A percentile compares a stretch with the other conserved stretches of the same genome.
phyloP scores from a whole-genome alignment of 2,797 vertebrate genomes.

The Cossypha dichroa region DNA sequence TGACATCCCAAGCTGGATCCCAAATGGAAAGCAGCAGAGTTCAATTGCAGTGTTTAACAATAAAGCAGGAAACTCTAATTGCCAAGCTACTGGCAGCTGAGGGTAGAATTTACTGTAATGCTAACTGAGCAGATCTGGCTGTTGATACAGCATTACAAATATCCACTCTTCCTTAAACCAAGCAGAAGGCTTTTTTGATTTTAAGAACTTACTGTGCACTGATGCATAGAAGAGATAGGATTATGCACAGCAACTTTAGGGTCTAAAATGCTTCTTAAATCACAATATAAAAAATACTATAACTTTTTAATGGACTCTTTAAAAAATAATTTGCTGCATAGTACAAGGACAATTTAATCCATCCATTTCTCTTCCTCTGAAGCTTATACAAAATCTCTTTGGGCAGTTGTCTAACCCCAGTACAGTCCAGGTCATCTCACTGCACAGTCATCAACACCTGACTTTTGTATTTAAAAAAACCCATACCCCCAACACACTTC shows the following conservation, averaged over 20 bases:
- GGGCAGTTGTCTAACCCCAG: neutral
- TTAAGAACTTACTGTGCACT: neutral
- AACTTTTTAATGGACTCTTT: neutral
- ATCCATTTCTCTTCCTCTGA: neutral
- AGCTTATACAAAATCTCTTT: neutral
- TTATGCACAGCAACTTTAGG: neutral
- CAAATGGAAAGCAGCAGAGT: slow-evolving; percentile 36
- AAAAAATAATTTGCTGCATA: neutral
- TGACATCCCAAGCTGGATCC: slow-evolving; percentile 46
- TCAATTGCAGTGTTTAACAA: slow-evolving; percentile 39
- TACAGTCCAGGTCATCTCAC: neutral
- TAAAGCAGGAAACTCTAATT: slow-evolving; percentile 51
- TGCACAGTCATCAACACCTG: neutral
- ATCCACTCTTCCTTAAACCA: neutral
- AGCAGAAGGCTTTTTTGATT: neutral
- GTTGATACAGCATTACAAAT: neutral
- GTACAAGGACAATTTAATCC: neutral
- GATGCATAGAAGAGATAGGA: neutral
- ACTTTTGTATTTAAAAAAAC: neutral
- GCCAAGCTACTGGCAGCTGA: slow-evolving; percentile 30
- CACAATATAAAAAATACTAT: rapidly evolving
- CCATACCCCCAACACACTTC: rapidly evolving
- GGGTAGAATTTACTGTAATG: slow-evolving; percentile 45
- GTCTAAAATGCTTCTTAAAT: neutral
- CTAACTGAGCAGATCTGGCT: slow-evolving; percentile 40